These are phyloP conservation scores for Calameuta filiformis DNA, from an alignment of 2,888 invertebrate species.

Conservation along the genomic window DNA sequence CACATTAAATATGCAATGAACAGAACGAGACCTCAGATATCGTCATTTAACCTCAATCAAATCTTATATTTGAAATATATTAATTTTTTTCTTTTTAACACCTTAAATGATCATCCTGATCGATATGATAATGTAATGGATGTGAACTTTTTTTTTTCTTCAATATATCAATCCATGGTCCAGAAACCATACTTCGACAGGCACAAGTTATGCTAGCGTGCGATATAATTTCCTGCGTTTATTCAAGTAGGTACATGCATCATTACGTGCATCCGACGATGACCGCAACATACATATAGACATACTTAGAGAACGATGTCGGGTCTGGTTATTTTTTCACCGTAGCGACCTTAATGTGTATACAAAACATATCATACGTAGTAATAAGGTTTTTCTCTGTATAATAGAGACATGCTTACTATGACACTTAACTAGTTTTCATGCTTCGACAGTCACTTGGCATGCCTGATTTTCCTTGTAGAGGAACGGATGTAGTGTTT, in stretches of 20 bases:
- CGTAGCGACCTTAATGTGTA: neutral
- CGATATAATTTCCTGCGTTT: neutral
- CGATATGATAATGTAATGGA: neutral
- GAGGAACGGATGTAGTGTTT: neutral
- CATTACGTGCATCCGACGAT: neutral
- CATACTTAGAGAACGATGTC: neutral
- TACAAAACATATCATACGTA: neutral
- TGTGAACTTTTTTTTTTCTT: neutral
- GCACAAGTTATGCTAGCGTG: neutral
- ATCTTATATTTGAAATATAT: neutral
- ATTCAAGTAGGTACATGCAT: neutral
- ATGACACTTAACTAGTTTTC: neutral
- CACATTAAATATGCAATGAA: neutral
- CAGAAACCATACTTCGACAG: neutral
- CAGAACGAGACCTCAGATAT: neutral
- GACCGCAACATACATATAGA: neutral
- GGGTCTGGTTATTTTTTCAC: neutral
- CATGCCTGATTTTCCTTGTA: neutral
- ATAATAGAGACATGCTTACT: neutral
- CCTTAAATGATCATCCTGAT: neutral
- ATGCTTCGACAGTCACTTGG: neutral
- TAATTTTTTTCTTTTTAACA: neutral
- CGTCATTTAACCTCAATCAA: neutral
- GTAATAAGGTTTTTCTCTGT: neutral
- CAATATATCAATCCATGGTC: neutral